Evolutionary conservation across 2,888 invertebrate species (phyloP), one percentile per base, ranked within the genome.

Genomic region (Tiliacea aurago): DNA sequence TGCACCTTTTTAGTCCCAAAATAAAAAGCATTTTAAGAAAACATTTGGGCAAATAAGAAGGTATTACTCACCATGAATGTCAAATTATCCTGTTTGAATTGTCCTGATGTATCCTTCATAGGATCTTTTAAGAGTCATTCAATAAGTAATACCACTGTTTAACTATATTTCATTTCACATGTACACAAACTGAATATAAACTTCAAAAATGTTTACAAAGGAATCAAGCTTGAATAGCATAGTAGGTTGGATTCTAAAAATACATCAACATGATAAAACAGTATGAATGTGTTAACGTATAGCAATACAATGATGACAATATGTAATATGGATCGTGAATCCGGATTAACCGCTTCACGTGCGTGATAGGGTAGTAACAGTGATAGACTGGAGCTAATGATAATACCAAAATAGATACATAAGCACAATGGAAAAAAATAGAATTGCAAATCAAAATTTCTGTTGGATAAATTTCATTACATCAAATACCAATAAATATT

Each of bases 201-300:
- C 86, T 87, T 86, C 84, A 86, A 91, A 91, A 92, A 89, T 94
- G 91, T 94, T 94, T 93, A 93, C 92, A 93, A 93, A 93, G 93
- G 92, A 93, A 93, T 93, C 92, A 92, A 93, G 92, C 91, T 91
- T 89, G 90, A 91, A 91, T 92, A 92, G 90, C 92, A 91, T 91
- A 92, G 91, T 91, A 91, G 88, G 90, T 90, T 87, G 89, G 82
- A 90, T 94, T 95, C 95, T 96, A 95, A 94, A 95, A 95, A 95
- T 95, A 96, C 93, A 92, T 91, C 91, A 91, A 92, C 92, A 92
- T 93, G 95, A 95, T 96, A 95, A 95, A 95, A 95, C 89, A 85
- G 93, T 93, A 92, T 93, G 93, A 94, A 93, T 94, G 92, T 94
- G 93, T 91, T 93, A 93, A 93, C 93, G 87, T 91, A 92, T 78